Base-by-base conservation (phyloP, 2,888 invertebrate genomes). In the Opisthograptis luteolata region DNA sequence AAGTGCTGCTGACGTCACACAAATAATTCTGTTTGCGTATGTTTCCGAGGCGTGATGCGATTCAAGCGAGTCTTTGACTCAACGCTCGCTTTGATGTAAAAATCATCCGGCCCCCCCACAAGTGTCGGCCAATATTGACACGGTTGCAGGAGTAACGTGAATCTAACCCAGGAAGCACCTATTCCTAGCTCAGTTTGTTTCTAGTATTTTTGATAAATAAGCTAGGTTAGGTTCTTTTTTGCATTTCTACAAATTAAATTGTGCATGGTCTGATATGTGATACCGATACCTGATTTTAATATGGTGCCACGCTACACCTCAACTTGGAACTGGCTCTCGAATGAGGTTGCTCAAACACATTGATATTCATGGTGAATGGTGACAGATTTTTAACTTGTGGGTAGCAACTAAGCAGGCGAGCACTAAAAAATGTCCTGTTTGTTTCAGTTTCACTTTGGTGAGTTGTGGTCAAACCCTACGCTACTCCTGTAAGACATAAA, bases 31-130 rank as follows among this genome's bases (percentile, higher is more conserved):
- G 72, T 72, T 73, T 76, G 71, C 72, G 37, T 66, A 68, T 64
- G 74, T 42, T 42, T 43, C 25, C 15, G 34, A 56, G 51, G 58
- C 52, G 60, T 52, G 55, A 52, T 73, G 75, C 62, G 73, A 76
- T 70, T 73, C 74, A 75, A 66, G 74, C 65, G 55, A 48, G 60
- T 70, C 64, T 65, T 73, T 73, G 71, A 68, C 57, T 40, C 67
- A n/a, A n/a, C 62, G 79, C 82, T 85, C 62, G 80, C 82, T 86
- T 88, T 88, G 88, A 89, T 88, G 81, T 86, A 77, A 82, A 84
- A 87, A 76, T 81, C 81, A 85, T 82, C 71, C 64, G 67, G 71
- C 64, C 68, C 20, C 72, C 70, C 76, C 72, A 69, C 68, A 68
- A 79, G 77, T 76, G 76, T 76, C 66, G 61, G 70, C 66, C 70